Conservation (phyloP, 2,888 invertebrate species). For the Ophonus ardosiacus region DNA sequence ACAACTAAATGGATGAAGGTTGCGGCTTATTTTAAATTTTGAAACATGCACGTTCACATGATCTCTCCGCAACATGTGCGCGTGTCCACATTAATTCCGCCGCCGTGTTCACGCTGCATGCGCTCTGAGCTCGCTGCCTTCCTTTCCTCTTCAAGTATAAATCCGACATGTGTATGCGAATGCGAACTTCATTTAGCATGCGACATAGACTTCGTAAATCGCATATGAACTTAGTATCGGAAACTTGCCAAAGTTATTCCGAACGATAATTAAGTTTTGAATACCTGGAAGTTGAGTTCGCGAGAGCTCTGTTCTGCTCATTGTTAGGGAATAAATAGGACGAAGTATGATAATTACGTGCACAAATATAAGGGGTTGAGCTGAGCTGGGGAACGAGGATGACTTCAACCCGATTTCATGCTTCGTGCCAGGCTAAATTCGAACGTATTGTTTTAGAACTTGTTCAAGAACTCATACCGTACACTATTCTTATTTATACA, state of each 20-base stretch:
- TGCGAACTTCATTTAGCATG: constrained; percentile 40
- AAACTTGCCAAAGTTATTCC: constrained; percentile 59
- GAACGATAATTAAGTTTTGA: constrained; percentile 60
- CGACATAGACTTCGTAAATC: constrained; percentile 53
- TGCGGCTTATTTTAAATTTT: background rate
- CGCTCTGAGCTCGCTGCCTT: constrained; percentile 9
- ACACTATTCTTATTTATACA: background rate
- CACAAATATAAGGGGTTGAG: constrained; percentile 38
- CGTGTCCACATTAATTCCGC: constrained; percentile 40
- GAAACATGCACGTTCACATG: background rate
- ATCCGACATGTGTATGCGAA: constrained; percentile 46
- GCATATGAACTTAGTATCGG: constrained; percentile 58
- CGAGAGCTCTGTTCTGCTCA: constrained; percentile 15
- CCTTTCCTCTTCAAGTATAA: constrained; percentile 12
- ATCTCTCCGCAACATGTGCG: constrained; percentile 25
- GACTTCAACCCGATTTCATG: constrained; percentile 31
- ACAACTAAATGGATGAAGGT: too few species aligned
- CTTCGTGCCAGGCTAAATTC: constrained; percentile 23
- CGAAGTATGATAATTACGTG: constrained; percentile 47
- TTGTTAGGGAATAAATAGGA: constrained; percentile 50
- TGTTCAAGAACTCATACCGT: background rate
- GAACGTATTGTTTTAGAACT: constrained; percentile 28
- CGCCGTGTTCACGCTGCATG: constrained; percentile 25
- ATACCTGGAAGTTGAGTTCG: constrained; percentile 54
- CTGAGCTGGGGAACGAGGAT: background rate